Conservation (phyloP, 2,113 vertebrate genomes). For the Enhydra lutris region DNA sequence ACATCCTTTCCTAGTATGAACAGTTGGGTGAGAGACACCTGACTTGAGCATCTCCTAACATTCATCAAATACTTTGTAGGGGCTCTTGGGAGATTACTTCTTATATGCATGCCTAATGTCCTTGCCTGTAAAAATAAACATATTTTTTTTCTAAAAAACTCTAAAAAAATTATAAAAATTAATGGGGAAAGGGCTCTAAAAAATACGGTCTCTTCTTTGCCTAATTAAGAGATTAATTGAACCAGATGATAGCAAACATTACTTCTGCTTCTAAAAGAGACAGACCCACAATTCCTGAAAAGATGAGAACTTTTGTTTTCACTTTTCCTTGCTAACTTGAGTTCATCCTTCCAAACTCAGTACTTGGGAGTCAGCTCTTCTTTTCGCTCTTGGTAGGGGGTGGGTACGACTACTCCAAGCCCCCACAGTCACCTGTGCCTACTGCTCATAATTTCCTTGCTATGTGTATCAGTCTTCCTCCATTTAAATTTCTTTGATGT, state of each 20-base stretch:
- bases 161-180: background rate
- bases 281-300: background rate
- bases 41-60: background rate
- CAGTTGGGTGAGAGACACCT: background rate
- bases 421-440: no score
- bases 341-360: background rate
- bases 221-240: background rate
- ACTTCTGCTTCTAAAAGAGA: background rate
- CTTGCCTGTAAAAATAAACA: background rate
- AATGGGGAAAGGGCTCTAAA: background rate
- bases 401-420: background rate
- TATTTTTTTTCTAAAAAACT: background rate
- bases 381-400: rapidly evolving
- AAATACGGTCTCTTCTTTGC: background rate
- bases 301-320: background rate
- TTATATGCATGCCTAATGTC: background rate
- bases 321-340: background rate
- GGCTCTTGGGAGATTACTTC: background rate
- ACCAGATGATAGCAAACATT: background rate
- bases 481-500: background rate
- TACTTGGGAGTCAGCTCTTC: background rate
- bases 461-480: background rate
- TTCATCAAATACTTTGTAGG: background rate
- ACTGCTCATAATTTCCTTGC: background rate
- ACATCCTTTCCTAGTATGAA: background rate